A percentile compares a stretch with the other conserved stretches of the same genome.
phyloP scores from a whole-genome alignment of 2,888 invertebrate species.

The Eurois occulta region DNA sequence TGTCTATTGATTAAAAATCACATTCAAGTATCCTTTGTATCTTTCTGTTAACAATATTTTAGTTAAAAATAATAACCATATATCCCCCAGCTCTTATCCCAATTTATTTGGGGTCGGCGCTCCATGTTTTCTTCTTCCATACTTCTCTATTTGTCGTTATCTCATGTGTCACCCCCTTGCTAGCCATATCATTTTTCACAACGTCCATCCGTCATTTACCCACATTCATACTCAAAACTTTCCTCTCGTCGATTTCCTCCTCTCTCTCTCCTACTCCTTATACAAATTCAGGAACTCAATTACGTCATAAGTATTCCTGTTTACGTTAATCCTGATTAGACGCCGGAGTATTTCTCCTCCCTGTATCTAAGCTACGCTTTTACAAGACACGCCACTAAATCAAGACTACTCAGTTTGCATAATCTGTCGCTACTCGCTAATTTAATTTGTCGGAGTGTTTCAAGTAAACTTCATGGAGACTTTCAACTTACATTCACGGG shows the following conservation, averaged over 20 bases:
- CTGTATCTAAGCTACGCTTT: constrained; percentile 6
- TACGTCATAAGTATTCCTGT: constrained; percentile 23
- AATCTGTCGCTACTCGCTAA: constrained; percentile 32
- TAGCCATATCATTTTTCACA: too few relatives aligned
- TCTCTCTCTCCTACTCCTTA: too few relatives aligned
- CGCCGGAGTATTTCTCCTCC: constrained; percentile 5
- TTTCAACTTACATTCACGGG: constrained; percentile 39
- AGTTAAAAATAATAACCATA: not conserved
- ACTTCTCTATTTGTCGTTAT: not conserved
- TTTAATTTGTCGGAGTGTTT: constrained; percentile 47
- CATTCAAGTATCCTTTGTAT: not conserved
- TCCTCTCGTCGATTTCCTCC: not conserved
- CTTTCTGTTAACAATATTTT: not conserved
- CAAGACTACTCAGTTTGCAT: constrained; percentile 43
- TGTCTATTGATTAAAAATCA: not conserved
- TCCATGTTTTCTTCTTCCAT: not conserved
- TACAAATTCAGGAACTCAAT: constrained; percentile 29
- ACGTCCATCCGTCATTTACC: not conserved
- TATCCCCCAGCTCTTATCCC: not conserved
- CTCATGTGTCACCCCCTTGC: not conserved
- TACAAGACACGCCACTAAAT: constrained; percentile 36
- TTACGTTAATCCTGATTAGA: constrained; percentile 45
- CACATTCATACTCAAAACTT: not conserved
- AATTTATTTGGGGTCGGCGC: not conserved
- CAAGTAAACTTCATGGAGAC: constrained; percentile 20